phyloP scores from a whole-genome alignment of 2,113 vertebrate genomes.

The western clawed frog (Xenopus tropicalis) region UCB_Xtro_10.0 CM004443.2:118778501-118779000 shows the following conservation, averaged over 20 bases:
- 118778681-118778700: background rate
- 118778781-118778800: background rate
- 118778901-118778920: too few species aligned
- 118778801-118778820: too few species aligned
- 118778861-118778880: background rate
- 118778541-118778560: conserved; percentile 1
- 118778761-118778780: background rate
- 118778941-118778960: too few species aligned
- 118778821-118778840: too few species aligned
- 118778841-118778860: background rate
- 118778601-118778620: background rate
- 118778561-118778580: background rate
- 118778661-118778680: background rate
- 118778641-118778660: background rate
- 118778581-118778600: background rate
- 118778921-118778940: too few species aligned
- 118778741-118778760: background rate
- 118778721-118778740: background rate
- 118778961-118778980: too few species aligned
- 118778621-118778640: background rate
- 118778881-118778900: too few species aligned
- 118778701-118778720: background rate
- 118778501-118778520: conserved; percentile 2
- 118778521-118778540: background rate
- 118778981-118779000: too few species aligned